Conservation (phyloP, 2,113 vertebrate species). For the Hymenochirus boettgeri region DNA sequence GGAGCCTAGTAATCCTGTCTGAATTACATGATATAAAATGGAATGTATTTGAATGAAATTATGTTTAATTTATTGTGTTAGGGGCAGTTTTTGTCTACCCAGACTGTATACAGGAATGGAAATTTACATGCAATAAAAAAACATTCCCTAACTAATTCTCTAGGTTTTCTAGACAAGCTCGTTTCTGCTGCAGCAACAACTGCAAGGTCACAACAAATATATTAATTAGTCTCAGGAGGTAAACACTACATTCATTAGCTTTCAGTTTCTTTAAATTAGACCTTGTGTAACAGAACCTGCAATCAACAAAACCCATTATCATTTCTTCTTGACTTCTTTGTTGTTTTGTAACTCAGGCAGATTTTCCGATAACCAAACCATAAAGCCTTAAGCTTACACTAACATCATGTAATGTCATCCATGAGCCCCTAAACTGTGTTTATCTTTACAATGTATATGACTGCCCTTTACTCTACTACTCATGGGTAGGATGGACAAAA, state of each 20-base stretch:
- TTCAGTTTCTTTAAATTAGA: background rate
- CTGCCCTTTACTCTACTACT: no score
- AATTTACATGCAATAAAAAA: conserved; percentile 10
- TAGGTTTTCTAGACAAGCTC: background rate
- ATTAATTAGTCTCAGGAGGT: background rate
- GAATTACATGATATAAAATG: background rate
- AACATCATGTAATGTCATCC: no score
- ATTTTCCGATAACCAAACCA: no score
- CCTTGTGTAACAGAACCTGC: conserved; percentile 12
- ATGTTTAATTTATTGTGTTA: background rate
- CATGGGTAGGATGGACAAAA: no score
- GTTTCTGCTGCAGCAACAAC: background rate
- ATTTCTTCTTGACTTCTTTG: background rate
- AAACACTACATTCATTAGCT: conserved; percentile 3
- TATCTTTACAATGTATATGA: no score
- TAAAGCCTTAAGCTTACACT: no score
- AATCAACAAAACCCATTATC: conserved; percentile 1
- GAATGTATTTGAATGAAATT: conserved; percentile 4
- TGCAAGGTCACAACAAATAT: background rate
- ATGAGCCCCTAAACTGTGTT: no score
- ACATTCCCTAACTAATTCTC: background rate
- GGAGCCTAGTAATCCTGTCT: background rate
- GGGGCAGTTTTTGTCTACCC: background rate
- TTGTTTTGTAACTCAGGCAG: background rate
- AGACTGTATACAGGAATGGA: background rate